Percentiles rank a stretch among this genome's conserved stretches.
Evolutionary conservation across 2,797 vertebrate species (phyloP).

Genomic region (Tokudaia tokunoshimensis): DNA sequence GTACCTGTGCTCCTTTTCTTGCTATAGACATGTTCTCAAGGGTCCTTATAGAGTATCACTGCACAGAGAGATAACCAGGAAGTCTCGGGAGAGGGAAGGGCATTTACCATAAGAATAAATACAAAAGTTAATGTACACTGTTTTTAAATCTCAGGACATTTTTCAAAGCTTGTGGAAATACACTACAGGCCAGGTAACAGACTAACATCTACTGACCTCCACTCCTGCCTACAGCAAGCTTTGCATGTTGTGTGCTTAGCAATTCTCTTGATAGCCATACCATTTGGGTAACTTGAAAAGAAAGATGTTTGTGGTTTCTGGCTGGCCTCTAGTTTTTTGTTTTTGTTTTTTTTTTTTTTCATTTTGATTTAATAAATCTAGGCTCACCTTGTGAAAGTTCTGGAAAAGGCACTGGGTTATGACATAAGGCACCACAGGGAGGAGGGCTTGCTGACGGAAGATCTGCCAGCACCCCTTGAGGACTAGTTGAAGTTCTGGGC

Average conservation of each 20-base stretch:
- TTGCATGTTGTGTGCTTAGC: background rate
- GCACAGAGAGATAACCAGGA: background rate
- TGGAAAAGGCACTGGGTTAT: background rate
- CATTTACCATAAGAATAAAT: background rate
- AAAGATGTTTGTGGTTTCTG: background rate
- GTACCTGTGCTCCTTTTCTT: background rate
- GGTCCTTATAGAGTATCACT: background rate
- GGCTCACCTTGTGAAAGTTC: background rate
- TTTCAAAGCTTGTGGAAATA: background rate
- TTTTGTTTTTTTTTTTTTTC: background rate
- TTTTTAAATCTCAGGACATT: background rate
- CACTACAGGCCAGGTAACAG: background rate
- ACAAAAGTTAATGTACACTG: background rate
- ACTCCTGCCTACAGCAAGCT: background rate
- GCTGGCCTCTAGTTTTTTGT: background rate
- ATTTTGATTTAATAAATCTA: background rate
- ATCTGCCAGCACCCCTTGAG: rapidly evolving
- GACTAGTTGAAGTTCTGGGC: background rate
- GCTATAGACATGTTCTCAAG: background rate
- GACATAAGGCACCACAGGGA: background rate
- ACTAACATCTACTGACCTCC: background rate
- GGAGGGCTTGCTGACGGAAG: no score
- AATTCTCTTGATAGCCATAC: background rate
- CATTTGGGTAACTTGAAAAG: background rate
- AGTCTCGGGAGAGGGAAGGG: background rate